phyloP scores from a whole-genome alignment of 30 jellyfish, hydroid and myxozoan genomes.

The Cassiopea andromeda region DNA sequence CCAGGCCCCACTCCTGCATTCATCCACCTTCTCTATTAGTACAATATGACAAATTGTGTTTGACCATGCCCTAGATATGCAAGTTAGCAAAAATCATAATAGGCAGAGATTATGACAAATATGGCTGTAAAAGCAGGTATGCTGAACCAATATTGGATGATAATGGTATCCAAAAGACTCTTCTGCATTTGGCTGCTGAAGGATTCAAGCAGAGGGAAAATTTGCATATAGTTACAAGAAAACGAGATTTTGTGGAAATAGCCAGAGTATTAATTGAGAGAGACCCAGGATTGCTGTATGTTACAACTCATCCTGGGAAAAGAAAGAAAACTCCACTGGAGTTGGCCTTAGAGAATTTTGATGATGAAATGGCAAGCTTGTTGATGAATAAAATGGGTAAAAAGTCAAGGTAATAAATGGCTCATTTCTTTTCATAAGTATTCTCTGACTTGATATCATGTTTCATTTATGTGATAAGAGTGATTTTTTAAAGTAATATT shows the following conservation, averaged over 20 bases:
- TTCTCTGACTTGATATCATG: no score
- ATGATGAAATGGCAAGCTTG: constrained; percentile 84
- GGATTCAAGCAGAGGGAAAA: constrained; percentile 52
- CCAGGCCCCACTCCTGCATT: no score
- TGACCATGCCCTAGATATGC: constrained; percentile 21
- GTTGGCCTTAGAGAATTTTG: constrained; percentile 64
- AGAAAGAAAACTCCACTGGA: constrained; percentile 71
- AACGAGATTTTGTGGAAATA: constrained; percentile 64
- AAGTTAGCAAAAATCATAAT: constrained; percentile 61
- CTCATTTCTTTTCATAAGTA: background rate
- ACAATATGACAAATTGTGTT: background rate
- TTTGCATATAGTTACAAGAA: background rate
- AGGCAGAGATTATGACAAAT: constrained; percentile 40
- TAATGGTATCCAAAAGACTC: constrained; percentile 59
- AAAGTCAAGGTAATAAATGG: constrained; percentile 30
- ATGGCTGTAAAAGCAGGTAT: constrained; percentile 47
- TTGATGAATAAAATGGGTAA: constrained; percentile 56
- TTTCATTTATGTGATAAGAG: no score
- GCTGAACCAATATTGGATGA: constrained; percentile 19
- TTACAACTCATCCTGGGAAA: constrained; percentile 64
- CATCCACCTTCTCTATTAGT: background rate
- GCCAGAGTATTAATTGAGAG: constrained; percentile 51
- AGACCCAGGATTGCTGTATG: constrained; percentile 71
- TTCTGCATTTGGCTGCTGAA: constrained; percentile 89
- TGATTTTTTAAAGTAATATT: no score